Evolutionary conservation across 2,797 vertebrate species (phyloP).

Genomic region (Centroberyx gerrardi): DNA sequence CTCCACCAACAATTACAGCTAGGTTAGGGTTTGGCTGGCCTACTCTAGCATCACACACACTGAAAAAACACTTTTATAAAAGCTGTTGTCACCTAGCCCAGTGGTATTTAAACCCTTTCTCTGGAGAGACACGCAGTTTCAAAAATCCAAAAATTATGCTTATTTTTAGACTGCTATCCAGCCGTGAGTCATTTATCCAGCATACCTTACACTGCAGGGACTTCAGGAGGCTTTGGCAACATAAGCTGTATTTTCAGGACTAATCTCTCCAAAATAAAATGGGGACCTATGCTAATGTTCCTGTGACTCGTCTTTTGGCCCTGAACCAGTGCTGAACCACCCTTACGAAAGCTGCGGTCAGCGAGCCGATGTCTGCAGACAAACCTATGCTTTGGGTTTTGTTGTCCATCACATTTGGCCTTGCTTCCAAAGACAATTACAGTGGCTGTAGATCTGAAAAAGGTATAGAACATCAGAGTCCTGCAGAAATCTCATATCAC

Average conservation of each 20-base stretch:
- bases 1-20: slow-evolving; percentile 64
- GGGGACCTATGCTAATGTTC: neutral
- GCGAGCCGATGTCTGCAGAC: slow-evolving; percentile 36
- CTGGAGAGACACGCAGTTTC: neutral
- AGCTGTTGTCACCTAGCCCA: slow-evolving; percentile 32
- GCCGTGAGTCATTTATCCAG: neutral
- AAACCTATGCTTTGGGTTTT: slow-evolving; percentile 43
- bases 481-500: neutral
- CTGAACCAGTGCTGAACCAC: slow-evolving; percentile 14
- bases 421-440: slow-evolving; percentile 9
- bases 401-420: neutral
- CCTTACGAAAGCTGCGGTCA: slow-evolving; percentile 7
- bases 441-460: neutral
- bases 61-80: slow-evolving; percentile 15
- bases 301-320: slow-evolving; percentile 7
- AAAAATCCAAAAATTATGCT: neutral
- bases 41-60: slow-evolving; percentile 37
- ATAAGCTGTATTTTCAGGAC: neutral
- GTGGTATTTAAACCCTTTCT: slow-evolving; percentile 16
- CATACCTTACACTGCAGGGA: slow-evolving; percentile 1
- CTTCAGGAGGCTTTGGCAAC: neutral
- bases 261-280: neutral
- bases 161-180: slow-evolving; percentile 11
- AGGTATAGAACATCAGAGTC: neutral
- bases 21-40: slow-evolving; percentile 57